phyloP scores from a whole-genome alignment of 2,797 vertebrate genomes.

The Tamandua tetradactyla region DNA sequence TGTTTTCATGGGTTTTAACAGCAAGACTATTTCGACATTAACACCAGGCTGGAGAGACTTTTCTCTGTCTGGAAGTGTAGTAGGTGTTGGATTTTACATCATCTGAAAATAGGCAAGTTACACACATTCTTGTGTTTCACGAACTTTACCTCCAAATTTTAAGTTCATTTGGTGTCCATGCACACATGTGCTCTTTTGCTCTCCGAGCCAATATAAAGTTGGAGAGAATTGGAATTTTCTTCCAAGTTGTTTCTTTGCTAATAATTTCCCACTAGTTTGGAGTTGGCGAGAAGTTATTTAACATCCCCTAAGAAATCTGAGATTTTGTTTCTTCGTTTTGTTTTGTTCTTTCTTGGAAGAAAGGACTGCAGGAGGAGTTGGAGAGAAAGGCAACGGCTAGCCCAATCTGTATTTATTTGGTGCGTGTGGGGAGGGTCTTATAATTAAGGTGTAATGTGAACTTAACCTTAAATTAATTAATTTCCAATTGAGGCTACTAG shows the following conservation, averaged over 20 bases:
- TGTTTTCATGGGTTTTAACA: constrained; percentile 17
- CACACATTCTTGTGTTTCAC: neutral
- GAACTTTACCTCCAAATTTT: neutral
- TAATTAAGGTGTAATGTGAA: constrained; percentile 15
- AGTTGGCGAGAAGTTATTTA: neutral
- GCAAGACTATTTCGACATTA: constrained; percentile 18
- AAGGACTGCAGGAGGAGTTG: neutral
- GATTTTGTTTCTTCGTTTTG: neutral
- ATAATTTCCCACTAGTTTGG: constrained; percentile 1
- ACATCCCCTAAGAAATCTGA: neutral
- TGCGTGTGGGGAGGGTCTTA: neutral
- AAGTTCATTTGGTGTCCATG: neutral
- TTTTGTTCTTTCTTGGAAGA: neutral
- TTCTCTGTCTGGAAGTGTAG: neutral
- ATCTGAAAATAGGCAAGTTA: constrained; percentile 38
- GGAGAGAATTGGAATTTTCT: constrained; percentile 14
- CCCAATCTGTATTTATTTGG: neutral
- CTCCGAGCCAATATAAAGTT: neutral
- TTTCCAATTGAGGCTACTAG: neutral
- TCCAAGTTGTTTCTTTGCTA: neutral
- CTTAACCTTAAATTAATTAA: constrained; percentile 3
- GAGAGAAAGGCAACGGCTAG: neutral
- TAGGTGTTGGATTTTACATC: neutral
- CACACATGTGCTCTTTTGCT: neutral
- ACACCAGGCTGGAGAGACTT: neutral